These are phyloP conservation scores for Agrotis exclamationis DNA, from an alignment of 2,888 invertebrate genomes.

Conservation along the genomic window DNA sequence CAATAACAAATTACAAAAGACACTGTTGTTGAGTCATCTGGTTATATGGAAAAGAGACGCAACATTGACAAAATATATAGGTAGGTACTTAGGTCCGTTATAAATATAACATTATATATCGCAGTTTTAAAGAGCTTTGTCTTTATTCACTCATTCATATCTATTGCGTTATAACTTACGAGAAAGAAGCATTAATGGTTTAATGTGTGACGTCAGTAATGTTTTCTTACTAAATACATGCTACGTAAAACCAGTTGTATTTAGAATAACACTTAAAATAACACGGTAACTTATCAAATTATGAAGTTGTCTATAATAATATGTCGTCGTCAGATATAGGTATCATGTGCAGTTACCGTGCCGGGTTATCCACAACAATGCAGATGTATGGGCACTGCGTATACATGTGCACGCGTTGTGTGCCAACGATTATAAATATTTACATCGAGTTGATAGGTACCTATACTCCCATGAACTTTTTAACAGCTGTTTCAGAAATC, in stretches of 20 bases:
- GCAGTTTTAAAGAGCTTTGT: constrained; percentile 3
- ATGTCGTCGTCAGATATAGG: constrained; percentile 5
- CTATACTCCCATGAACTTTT: neutral
- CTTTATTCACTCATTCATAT: constrained; percentile 16
- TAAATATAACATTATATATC: neutral
- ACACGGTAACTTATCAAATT: constrained; percentile 29
- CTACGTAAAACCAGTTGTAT: neutral
- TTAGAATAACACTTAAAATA: neutral
- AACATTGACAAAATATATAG: constrained; percentile 2
- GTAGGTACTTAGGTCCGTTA: neutral
- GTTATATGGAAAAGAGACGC: neutral
- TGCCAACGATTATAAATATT: neutral
- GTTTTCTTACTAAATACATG: constrained; percentile 35
- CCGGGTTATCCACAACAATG: constrained; percentile 33
- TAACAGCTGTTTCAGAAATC: neutral
- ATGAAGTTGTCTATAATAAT: constrained; percentile 28
- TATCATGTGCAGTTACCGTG: constrained; percentile 54
- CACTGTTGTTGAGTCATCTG: neutral
- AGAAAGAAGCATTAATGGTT: constrained; percentile 33
- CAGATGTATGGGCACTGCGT: constrained; percentile 10
- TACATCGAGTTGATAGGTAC: neutral
- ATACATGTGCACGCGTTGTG: neutral
- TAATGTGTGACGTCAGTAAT: constrained; percentile 26
- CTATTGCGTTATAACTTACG: constrained; percentile 19
- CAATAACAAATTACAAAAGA: constrained; percentile 2